Evolutionary conservation across 2,797 vertebrate species (phyloP).

Genomic region (Malurus leucopterus): DNA sequence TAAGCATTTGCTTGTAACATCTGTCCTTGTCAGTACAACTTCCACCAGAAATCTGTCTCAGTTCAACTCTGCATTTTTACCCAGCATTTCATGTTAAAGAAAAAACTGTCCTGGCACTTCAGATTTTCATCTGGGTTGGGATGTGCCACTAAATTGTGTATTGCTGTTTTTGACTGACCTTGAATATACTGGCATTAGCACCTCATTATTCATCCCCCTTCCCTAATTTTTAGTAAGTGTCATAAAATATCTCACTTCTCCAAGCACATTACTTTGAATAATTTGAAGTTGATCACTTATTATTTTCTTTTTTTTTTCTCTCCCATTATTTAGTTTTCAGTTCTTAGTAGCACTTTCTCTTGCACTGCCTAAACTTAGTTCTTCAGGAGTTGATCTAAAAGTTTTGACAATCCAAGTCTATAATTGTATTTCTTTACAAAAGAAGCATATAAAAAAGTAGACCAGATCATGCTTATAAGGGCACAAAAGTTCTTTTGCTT

Average conservation of each 20-base stretch:
- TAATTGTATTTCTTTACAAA: background rate
- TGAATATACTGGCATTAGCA: background rate
- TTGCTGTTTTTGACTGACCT: background rate
- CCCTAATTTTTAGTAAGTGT: background rate
- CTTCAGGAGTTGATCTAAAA: background rate
- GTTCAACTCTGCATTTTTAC: background rate
- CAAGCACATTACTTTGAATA: background rate
- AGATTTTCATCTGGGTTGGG: background rate
- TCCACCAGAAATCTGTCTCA: background rate
- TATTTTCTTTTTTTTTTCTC: background rate
- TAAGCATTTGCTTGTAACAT: background rate
- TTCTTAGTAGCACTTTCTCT: background rate
- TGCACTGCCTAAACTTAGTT: background rate
- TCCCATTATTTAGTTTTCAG: background rate
- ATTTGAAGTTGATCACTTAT: background rate
- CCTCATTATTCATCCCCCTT: background rate
- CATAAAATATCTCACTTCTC: background rate
- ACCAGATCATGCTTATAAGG: background rate
- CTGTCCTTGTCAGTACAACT: background rate
- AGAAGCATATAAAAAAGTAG: background rate
- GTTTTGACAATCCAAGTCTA: conserved; percentile 3
- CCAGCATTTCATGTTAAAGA: background rate
- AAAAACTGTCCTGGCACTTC: background rate
- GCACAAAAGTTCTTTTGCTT: background rate
- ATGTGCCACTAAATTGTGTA: background rate